Evolutionary conservation across 2,797 vertebrate genomes (phyloP), one percentile per base, ranked within the genome.

Genomic region (Tangara arthus): DNA sequence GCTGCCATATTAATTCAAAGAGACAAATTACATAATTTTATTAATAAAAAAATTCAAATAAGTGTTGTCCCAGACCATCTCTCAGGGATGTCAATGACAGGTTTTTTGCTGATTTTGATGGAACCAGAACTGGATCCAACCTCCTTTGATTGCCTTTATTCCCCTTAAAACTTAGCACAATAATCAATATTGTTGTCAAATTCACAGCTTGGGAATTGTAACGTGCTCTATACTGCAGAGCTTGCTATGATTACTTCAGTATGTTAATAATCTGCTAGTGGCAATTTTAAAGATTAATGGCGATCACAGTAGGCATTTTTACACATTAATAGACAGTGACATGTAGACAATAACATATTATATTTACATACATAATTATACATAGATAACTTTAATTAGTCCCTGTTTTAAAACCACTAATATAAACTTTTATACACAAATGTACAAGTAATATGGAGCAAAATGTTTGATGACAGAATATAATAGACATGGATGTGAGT

Each of bases 401-500:
- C 98, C 97, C 96, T 97, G 96, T 97, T 98, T 93, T 73, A 97
- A 97, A 98, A 91, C 68, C 94, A 96, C 97, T 97, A 98, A 98
- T 97, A 98, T 98, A 97, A 97, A 98, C 97, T 79, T 98, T 98
- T 98, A 98, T 98, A 97, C 98, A 99, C 98, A 99, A 98, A 98
- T 98, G 97, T 98, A 98, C 98, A 98, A 80, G 7, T 97, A 98
- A 98, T 97, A 98, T 69, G 97, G 65, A 93, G 52, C 77, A 97
- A 79, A 94, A 90, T 89, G 34, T 97, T 96, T 95, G 94, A 97
- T 97, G 97, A 98, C 93, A 98, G 87, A 96, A 81, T 96, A 97
- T 97, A 97, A 97, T 95, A 96, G 95, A 96, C 95, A 98, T 89
- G 26, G 16, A 17, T 32, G 16, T 28, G 30, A 76, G 96, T 96